Conservation (phyloP, 2,113 vertebrate genomes). For the Antechinus stuartii region DNA sequence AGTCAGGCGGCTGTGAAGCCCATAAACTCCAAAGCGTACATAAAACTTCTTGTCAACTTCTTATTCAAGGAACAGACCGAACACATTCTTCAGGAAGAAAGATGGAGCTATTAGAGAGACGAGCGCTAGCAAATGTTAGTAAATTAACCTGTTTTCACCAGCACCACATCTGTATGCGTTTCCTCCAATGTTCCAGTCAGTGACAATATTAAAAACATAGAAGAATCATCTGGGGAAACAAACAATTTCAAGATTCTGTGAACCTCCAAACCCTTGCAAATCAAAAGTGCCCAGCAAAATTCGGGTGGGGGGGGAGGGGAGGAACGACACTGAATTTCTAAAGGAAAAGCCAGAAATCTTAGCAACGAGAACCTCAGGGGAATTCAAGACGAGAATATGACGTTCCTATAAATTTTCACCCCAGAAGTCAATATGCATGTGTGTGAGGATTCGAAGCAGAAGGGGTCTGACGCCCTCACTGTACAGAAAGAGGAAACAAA, state of each 20-base stretch:
- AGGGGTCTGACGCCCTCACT: not conserved
- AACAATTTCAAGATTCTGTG: constrained; percentile 50
- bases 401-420: not conserved
- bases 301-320: too few species aligned
- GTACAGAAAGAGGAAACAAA: not conserved
- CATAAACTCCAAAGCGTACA: constrained; percentile 55
- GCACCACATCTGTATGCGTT: constrained; percentile 72
- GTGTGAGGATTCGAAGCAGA: not conserved
- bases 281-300: constrained; percentile 2
- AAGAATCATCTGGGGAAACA: constrained; percentile 68
- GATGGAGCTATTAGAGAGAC: constrained; percentile 55
- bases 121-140: constrained; percentile 65
- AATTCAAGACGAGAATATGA: not conserved
- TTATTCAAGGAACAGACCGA: constrained; percentile 68
- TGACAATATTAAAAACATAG: constrained; percentile 59
- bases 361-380: not conserved
- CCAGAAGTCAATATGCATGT: not conserved
- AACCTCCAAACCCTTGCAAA: constrained; percentile 52
- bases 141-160: constrained; percentile 62
- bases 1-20: constrained; percentile 21
- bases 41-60: constrained; percentile 65
- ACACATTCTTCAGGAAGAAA: constrained; percentile 51
- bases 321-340: not conserved
- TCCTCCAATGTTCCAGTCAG: constrained; percentile 67
- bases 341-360: not conserved